Evolutionary conservation across 2,113 vertebrate species (phyloP).

Genomic region (Semicossyphus pulcher): DNA sequence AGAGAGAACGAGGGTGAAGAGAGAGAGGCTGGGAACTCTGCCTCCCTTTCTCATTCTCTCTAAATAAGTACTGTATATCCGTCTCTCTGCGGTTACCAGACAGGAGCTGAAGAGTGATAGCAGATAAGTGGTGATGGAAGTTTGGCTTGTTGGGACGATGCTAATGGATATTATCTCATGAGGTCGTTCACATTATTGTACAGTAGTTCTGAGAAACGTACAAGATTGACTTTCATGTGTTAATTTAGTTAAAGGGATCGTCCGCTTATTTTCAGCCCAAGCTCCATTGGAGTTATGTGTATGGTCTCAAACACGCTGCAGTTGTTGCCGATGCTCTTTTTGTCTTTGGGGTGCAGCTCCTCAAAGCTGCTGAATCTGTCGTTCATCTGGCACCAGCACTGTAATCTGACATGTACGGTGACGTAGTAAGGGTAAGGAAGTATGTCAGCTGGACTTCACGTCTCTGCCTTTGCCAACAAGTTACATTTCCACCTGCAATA

Average conservation of each 20-base stretch:
- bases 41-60: constrained; percentile 22
- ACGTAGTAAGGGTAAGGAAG: no score
- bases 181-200: neutral
- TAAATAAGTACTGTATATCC: constrained; percentile 26
- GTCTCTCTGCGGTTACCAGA: neutral
- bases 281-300: no score
- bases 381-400: no score
- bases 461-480: no score
- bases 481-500: no score
- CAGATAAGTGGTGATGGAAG: neutral
- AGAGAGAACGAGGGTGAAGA: constrained; percentile 42
- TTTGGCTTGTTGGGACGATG: neutral
- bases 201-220: neutral
- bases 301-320: no score
- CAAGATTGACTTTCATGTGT: neutral
- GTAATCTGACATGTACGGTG: no score
- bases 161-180: neutral
- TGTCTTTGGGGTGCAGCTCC: no score
- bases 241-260: neutral
- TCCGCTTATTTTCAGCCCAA: no score
- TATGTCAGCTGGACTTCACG: no score
- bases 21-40: constrained; percentile 33
- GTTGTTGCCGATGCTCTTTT: no score
- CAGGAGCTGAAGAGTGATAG: neutral
- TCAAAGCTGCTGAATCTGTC: no score